Evolutionary conservation across 2,888 invertebrate genomes (phyloP).

Genomic region (Bugula neritina): DNA sequence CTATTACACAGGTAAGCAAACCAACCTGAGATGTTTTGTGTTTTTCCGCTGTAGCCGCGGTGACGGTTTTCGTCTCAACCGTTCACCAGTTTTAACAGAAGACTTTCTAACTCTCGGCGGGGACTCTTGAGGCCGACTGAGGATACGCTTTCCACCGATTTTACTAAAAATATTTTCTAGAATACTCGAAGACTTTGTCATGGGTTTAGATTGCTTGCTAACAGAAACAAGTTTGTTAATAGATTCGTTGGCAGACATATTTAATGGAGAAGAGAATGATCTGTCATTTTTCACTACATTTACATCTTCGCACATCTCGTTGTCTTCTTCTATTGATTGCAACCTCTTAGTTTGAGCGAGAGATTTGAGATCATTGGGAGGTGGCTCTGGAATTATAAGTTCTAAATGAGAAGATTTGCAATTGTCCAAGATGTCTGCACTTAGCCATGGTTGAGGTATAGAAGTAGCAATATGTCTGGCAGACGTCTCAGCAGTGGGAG

Average conservation of each 20-base stretch:
- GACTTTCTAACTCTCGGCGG: constrained; percentile 6
- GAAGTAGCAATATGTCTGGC: constrained; percentile 23
- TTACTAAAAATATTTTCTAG: constrained; percentile 16
- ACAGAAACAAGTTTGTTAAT: not conserved
- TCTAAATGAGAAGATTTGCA: not conserved
- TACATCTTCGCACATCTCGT: not conserved
- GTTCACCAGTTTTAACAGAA: not conserved
- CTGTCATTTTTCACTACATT: not conserved
- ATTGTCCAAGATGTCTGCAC: not conserved
- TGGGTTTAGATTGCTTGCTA: not conserved
- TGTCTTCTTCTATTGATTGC: constrained; percentile 3
- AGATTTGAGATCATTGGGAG: not conserved
- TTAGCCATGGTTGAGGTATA: constrained; percentile 12
- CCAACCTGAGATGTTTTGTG: not conserved
- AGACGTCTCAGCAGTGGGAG: constrained; percentile 14
- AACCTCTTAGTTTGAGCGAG: too few relatives aligned
- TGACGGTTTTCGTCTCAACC: not conserved
- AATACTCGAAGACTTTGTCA: not conserved
- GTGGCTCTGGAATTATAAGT: constrained; percentile 9
- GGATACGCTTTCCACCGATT: constrained; percentile 5
- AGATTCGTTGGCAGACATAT: not conserved
- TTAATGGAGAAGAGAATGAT: not conserved
- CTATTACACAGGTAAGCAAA: too few relatives aligned
- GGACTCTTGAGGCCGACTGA: constrained; percentile 15
- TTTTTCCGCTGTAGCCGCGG: not conserved